Evolutionary conservation across 2,797 vertebrate genomes (phyloP), one percentile per base, ranked within the genome.

Genomic region (Arctocebus calabarensis): DNA sequence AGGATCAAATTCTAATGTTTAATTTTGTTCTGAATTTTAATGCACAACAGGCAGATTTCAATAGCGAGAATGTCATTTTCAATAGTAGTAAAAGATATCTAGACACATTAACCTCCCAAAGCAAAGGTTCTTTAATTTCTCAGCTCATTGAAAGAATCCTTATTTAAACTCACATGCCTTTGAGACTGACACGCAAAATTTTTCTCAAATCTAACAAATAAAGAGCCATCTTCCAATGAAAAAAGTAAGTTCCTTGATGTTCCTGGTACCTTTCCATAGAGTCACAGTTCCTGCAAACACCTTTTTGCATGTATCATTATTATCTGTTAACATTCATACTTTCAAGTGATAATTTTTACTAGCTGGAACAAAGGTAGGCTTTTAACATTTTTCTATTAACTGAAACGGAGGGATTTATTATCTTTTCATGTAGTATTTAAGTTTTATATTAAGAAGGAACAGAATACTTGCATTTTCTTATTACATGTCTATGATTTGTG

Each of bases 11-110:
- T 8, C 94, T 96, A 43, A 99, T 25, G 2, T 99, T 98, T 98
- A 99, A 98, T 32, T 98, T 98, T 17, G 98, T 98, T 94, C 97
- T 99, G 99, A 99, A 99, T 97, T 99, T 99, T 99, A 99, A 91
- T 96, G 98, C 97, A 98, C 99, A 99, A 88, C 98, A 99, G 99
- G 98, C 20, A 99, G 98, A 98, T 99, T 99, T 99, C 99, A 99
- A 98, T 99, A 99, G 98, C 98, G 99, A 99, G 98, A 92, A 99
- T 98, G 93, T 98, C 98, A 86, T 96, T 97, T 57, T 95, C 97
- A 48, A 98, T 99, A 96, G 98, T 98, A 92, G 98, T 98, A 94
- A 99, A 94, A 99, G 99, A 98, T 99, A 99, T 96, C 99, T 99
- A 88, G 99, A 99, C 98, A 99, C 94, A 98, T 99, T n/a, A 98